These are phyloP conservation scores for Anoncus sp. DNA, from an alignment of 2,888 invertebrate genomes.

Conservation along the genomic window DNA sequence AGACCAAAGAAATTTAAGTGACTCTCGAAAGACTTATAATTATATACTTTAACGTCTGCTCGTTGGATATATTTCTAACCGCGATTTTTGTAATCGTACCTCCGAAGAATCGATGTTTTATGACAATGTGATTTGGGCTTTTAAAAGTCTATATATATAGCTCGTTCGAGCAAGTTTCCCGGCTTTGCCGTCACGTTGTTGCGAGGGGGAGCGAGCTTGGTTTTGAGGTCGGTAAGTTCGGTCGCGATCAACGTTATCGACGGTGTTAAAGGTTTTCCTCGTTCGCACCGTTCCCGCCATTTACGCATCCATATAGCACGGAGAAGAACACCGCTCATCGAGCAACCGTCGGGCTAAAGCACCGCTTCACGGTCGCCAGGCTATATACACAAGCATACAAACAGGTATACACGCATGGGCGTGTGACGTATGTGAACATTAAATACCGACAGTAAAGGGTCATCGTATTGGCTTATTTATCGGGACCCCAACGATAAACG, in stretches of 20 bases:
- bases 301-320: constrained; percentile 63
- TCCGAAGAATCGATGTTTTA: constrained; percentile 32
- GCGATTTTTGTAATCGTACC: constrained; percentile 11
- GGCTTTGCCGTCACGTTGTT: constrained; percentile 39
- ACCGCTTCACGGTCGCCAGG: constrained; percentile 11
- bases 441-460: constrained; percentile 12
- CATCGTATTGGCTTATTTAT: constrained; percentile 66
- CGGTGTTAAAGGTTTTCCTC: constrained; percentile 45
- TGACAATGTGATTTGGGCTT: constrained; percentile 5
- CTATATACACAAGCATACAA: constrained; percentile 1
- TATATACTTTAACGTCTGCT: constrained; percentile 13
- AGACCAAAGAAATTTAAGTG: constrained; percentile 18
- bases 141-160: constrained; percentile 21
- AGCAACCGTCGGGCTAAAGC: constrained; percentile 20
- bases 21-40: constrained; percentile 41
- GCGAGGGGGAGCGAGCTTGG: constrained; percentile 15
- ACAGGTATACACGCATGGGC: not conserved
- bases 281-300: constrained; percentile 58
- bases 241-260: constrained; percentile 73
- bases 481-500: constrained; percentile 54
- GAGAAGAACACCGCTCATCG: constrained; percentile 54
- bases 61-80: not conserved
- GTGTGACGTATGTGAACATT: not conserved
- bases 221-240: constrained; percentile 70
- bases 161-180: constrained; percentile 51